Conservation (phyloP, 1,140 invertebrate species). For the Halesus radiatus region DNA sequence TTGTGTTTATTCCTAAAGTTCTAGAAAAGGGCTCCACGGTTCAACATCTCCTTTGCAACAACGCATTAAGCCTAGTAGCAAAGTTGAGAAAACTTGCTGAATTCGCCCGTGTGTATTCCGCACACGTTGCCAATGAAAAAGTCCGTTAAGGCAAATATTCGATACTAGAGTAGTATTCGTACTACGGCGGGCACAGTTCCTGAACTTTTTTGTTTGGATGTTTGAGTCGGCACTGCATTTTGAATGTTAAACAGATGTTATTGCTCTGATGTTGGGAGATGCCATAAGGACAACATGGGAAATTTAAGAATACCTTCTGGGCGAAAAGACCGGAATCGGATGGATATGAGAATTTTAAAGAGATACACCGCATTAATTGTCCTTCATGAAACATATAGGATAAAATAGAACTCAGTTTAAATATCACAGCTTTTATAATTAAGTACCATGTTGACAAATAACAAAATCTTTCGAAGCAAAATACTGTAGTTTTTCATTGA, state of each 20-base stretch:
- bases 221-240: conserved; percentile 55
- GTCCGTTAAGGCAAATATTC: conserved; percentile 57
- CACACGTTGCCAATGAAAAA: conserved; percentile 57
- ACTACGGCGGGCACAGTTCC: conserved; percentile 1
- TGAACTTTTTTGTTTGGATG: conserved; percentile 50
- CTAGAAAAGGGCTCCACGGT: too few species aligned
- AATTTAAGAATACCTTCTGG: too few species aligned
- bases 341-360: too few species aligned
- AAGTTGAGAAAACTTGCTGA: conserved; percentile 5
- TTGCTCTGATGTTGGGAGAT: conserved; percentile 23
- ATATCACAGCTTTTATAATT: too few species aligned
- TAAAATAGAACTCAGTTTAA: too few species aligned
- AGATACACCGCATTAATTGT: too few species aligned
- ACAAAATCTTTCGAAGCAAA: too few species aligned
- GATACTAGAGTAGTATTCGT: conserved; percentile 40
- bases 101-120: conserved; percentile 46
- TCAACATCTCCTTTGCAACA: neutral
- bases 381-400: too few species aligned
- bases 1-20: too few species aligned
- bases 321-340: too few species aligned
- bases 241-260: conserved; percentile 55
- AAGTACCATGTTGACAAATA: too few species aligned
- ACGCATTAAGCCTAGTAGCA: conserved; percentile 9
- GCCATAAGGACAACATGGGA: neutral
- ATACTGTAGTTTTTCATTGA: too few species aligned